A percentile compares a stretch with the other conserved stretches of the same genome.
Conservation (phyloP, 2,797 vertebrate species). For the Nannoperca australis region DNA sequence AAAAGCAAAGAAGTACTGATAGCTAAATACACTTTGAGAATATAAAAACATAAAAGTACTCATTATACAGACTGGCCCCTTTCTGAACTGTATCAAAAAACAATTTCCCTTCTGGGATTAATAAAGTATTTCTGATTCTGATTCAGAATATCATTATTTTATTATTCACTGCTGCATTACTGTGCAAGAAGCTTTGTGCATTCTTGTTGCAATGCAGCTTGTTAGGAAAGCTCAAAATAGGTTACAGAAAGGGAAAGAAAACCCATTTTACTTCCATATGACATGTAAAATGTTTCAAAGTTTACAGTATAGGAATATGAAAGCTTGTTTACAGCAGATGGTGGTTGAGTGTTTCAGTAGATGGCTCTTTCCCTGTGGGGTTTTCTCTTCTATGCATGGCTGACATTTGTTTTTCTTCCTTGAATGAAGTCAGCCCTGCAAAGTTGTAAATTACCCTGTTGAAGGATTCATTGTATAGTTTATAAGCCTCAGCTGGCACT, state of each 20-base stretch:
- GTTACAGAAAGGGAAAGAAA: slow-evolving; percentile 14
- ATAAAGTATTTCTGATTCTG: no score
- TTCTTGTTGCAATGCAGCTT: no score
- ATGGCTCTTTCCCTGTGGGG: slow-evolving; percentile 40
- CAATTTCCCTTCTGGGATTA: no score
- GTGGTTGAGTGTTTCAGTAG: slow-evolving; percentile 52
- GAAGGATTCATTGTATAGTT: slow-evolving; percentile 69
- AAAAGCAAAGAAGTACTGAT: not conserved
- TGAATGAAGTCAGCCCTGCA: slow-evolving; percentile 64
- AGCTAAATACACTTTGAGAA: no score
- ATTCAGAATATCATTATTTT: slow-evolving; percentile 1
- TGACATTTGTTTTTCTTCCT: slow-evolving; percentile 68
- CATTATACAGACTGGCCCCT: no score
- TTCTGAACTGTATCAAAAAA: no score
- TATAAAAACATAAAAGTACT: no score
- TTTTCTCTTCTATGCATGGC: slow-evolving; percentile 54
- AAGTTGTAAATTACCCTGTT: slow-evolving; percentile 68
- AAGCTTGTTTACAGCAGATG: slow-evolving; percentile 60
- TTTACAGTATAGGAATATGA: slow-evolving; percentile 26
- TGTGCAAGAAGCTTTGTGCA: not conserved
- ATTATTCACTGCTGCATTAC: not conserved
- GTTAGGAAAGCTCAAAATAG: no score
- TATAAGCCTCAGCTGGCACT: slow-evolving; percentile 69
- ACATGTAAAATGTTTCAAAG: slow-evolving; percentile 21
- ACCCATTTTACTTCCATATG: slow-evolving; percentile 14